Evolutionary conservation across 1,140 invertebrate species (phyloP).

Genomic region (Magallana angulata): DNA sequence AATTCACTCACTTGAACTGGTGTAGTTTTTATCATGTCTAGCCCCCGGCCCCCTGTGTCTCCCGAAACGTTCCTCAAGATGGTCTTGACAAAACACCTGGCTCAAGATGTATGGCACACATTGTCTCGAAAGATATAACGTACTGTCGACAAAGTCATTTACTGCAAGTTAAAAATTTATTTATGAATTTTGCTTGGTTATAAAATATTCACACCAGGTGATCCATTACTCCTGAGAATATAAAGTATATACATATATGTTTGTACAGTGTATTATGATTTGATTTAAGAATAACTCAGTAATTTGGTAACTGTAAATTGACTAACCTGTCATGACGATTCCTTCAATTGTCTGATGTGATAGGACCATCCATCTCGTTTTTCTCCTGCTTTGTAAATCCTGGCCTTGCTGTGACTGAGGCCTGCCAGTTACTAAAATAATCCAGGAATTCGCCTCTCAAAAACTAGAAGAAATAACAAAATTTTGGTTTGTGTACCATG

Average conservation of each 20-base stretch:
- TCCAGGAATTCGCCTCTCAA: not conserved
- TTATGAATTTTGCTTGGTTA: no score
- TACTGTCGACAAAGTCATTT: not conserved
- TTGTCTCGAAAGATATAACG: not conserved
- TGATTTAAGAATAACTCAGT: not conserved
- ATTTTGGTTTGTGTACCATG: no score
- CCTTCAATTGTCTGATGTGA: not conserved
- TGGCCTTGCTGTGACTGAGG: not conserved
- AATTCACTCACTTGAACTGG: conserved; percentile 18
- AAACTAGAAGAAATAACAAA: not conserved
- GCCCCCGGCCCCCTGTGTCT: conserved; percentile 44
- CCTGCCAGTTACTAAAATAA: not conserved
- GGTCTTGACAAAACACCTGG: conserved; percentile 51
- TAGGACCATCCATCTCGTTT: conserved; percentile 20
- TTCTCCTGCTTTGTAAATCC: not conserved
- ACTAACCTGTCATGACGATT: not conserved
- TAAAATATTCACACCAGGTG: no score
- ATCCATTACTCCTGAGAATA: no score
- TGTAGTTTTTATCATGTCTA: conserved; percentile 41
- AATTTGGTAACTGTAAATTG: not conserved
- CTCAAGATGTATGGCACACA: conserved; percentile 46
- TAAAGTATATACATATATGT: no score
- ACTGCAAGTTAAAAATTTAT: not conserved
- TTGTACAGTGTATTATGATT: no score
- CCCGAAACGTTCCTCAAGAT: conserved; percentile 50